Conservation (phyloP, 1,140 invertebrate species). For the Lethrus apterus region DNA sequence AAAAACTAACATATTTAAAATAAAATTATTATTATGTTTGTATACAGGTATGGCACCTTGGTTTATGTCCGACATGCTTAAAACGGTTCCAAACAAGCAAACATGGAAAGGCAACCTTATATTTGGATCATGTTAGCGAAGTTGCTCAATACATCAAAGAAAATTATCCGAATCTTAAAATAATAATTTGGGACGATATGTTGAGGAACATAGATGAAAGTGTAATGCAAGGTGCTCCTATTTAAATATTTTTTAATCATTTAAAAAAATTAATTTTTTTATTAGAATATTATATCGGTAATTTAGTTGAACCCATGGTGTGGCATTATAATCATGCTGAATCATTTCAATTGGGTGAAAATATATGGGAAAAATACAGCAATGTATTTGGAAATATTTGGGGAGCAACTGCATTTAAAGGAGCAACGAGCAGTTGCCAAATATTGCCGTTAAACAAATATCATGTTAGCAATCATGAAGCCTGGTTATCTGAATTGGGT, state of each 20-base stretch:
- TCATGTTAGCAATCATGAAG: constrained; percentile 61
- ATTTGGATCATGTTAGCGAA: constrained; percentile 60
- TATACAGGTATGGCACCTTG: constrained; percentile 36
- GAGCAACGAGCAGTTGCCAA: constrained; percentile 48
- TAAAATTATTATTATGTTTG: too few species aligned
- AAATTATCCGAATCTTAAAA: constrained; percentile 56
- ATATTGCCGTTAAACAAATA: constrained; percentile 50
- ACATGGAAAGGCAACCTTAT: constrained; percentile 47
- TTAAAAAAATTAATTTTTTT: constrained; percentile 11
- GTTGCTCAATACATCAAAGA: constrained; percentile 57
- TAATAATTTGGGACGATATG: constrained; percentile 95
- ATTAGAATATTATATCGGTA: constrained; percentile 41
- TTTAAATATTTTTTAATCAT: too few species aligned
- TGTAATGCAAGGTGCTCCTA: constrained; percentile 32
- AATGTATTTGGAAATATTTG: constrained; percentile 77
- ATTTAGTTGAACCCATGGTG: constrained; percentile 75
- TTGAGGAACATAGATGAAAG: constrained; percentile 54
- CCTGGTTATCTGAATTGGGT: constrained; percentile 53
- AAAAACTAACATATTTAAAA: constrained; percentile 26
- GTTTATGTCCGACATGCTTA: constrained; percentile 25
- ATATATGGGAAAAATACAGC: constrained; percentile 70
- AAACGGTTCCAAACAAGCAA: constrained; percentile 24
- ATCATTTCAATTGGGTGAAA: constrained; percentile 31
- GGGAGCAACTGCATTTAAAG: constrained; percentile 85
- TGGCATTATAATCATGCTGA: constrained; percentile 56